Evolutionary conservation across 2,888 invertebrate species (phyloP).

Genomic region (Idaea dimidiata): DNA sequence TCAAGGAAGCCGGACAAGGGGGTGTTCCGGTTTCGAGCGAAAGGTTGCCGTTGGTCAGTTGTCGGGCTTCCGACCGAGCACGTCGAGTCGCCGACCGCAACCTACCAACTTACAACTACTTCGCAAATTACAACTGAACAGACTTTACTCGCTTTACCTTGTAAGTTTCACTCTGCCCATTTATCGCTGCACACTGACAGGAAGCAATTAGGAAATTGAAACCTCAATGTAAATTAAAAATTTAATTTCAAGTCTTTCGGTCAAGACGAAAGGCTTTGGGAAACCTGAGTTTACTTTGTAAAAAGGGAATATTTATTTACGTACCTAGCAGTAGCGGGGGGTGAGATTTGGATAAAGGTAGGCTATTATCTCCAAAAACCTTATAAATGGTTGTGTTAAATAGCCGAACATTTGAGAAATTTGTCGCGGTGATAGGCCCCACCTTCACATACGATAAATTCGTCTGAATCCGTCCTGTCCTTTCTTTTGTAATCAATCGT

Average conservation of each 20-base stretch:
- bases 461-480: too few species aligned
- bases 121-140: slow-evolving; percentile 20
- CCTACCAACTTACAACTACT: slow-evolving; percentile 25
- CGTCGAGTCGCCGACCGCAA: slow-evolving; percentile 47
- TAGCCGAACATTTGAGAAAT: too few species aligned
- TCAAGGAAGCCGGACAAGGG: slow-evolving; percentile 66
- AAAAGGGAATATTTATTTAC: too few species aligned
- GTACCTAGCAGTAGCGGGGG: too few species aligned
- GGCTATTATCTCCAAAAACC: too few species aligned
- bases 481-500: too few species aligned
- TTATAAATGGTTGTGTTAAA: too few species aligned
- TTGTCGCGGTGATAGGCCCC: too few species aligned
- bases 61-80: slow-evolving; percentile 59
- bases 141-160: slow-evolving; percentile 17
- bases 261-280: background rate
- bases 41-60: slow-evolving; percentile 42
- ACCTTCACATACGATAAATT: too few species aligned
- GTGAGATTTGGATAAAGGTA: too few species aligned
- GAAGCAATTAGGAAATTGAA: background rate
- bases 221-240: background rate
- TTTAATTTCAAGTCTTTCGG: background rate
- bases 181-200: background rate
- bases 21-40: slow-evolving; percentile 72
- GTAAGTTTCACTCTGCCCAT: background rate
- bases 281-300: too few species aligned